These are phyloP conservation scores for Tapera naevia DNA, from an alignment of 2,797 vertebrate genomes.

Conservation along the genomic window DNA sequence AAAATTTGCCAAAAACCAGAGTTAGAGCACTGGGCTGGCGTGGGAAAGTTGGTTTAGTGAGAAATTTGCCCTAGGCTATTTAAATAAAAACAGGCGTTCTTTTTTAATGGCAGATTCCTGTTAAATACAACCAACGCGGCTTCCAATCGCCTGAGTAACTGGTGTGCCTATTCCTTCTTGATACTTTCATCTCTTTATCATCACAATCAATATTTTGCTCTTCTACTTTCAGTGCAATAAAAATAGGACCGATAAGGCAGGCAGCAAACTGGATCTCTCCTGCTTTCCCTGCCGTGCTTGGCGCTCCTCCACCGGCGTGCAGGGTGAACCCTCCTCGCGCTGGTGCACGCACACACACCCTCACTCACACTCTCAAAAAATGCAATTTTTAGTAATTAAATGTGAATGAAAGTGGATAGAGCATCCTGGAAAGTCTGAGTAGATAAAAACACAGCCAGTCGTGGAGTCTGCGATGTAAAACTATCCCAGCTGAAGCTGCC, in stretches of 20 bases:
- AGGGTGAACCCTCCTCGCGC: background rate
- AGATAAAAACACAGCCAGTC: background rate
- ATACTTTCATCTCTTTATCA: constrained; percentile 47
- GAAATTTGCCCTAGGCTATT: constrained; percentile 76
- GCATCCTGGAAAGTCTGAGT: background rate
- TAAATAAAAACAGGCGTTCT: constrained; percentile 75
- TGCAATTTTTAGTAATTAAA: background rate
- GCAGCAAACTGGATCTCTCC: background rate
- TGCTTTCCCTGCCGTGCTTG: background rate
- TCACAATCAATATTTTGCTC: constrained; percentile 8
- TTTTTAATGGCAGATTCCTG: constrained; percentile 65
- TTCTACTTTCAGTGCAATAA: background rate
- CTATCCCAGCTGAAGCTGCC: background rate
- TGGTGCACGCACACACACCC: background rate
- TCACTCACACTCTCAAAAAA: background rate
- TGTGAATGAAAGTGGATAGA: background rate
- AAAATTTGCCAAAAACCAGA: constrained; percentile 75
- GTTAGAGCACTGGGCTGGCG: constrained; percentile 72
- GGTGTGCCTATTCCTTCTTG: background rate
- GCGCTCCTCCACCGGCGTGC: rapidly evolving
- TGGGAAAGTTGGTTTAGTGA: constrained; percentile 80
- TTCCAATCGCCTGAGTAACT: background rate
- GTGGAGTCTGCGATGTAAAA: background rate
- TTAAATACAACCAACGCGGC: background rate
- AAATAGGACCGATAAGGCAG: background rate